phyloP scores from a whole-genome alignment of 2,113 vertebrate species.

The Tenebrosternarchus preto region DNA sequence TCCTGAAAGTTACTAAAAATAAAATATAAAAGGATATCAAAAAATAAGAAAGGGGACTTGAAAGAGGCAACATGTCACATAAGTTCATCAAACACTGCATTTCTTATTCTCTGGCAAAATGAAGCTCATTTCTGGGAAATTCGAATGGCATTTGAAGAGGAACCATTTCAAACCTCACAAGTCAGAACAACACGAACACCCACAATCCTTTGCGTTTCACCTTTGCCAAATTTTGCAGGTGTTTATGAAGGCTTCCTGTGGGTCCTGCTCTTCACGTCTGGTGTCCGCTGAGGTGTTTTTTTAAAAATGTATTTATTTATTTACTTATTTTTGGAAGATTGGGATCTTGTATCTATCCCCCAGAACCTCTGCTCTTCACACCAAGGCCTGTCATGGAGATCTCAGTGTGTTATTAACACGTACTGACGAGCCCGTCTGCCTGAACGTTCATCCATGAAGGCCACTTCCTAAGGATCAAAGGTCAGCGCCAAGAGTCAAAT shows the following conservation, averaged over 20 bases:
- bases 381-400: background rate
- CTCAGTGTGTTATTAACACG: background rate
- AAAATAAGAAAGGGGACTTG: background rate
- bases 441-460: background rate
- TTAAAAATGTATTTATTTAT: too few relatives aligned
- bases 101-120: background rate
- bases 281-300: background rate
- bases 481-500: background rate
- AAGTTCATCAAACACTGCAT: background rate
- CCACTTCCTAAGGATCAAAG: background rate
- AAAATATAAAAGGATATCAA: background rate
- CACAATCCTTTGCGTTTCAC: background rate
- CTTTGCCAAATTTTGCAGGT: background rate
- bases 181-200: too few relatives aligned
- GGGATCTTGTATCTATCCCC: background rate
- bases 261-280: too few relatives aligned
- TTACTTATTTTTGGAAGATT: background rate
- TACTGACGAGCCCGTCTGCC: background rate
- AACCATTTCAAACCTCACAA: background rate
- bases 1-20: constrained; percentile 17
- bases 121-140: background rate
- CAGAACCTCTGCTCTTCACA: background rate
- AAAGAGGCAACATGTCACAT: background rate
- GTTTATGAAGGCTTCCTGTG: background rate
- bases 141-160: constrained; percentile 5